A percentile compares a stretch with the other conserved stretches of the same genome.
Conservation (phyloP, 2,113 vertebrate genomes). For the Zapus hudsonius region DNA sequence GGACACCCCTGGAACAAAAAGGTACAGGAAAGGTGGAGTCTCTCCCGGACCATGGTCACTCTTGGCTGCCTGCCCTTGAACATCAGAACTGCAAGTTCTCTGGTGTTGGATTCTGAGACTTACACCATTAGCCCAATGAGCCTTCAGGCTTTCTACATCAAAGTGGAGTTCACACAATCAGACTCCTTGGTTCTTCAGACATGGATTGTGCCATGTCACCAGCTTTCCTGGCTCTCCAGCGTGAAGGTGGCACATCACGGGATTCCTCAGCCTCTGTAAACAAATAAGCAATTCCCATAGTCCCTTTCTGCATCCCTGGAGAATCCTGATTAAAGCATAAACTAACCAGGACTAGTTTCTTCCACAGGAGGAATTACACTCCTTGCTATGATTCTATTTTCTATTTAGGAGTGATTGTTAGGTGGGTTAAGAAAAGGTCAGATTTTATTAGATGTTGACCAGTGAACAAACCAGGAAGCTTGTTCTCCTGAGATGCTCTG, state of each 20-base stretch:
- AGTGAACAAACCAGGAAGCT: accelerated
- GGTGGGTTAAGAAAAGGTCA: not conserved
- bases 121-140: not conserved
- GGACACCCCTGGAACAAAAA: not conserved
- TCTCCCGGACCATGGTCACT: not conserved
- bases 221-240: not conserved
- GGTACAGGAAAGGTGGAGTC: not conserved
- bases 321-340: not conserved
- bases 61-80: not conserved
- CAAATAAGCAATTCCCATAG: not conserved
- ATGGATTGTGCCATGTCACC: too few relatives aligned
- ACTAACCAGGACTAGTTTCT: not conserved
- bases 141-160: not conserved
- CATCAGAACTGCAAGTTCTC: not conserved
- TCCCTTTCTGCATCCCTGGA: not conserved
- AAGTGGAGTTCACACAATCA: not conserved
- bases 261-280: not conserved
- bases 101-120: not conserved
- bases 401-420: constrained; percentile 19
- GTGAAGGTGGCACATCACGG: not conserved
- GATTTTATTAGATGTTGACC: constrained; percentile 5
- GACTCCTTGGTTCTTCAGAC: not conserved
- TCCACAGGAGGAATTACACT: not conserved
- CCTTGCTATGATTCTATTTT: not conserved
- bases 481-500: not conserved